Evolutionary conservation across 2,797 vertebrate species (phyloP).

Genomic region (Phalanger gymnotis): DNA sequence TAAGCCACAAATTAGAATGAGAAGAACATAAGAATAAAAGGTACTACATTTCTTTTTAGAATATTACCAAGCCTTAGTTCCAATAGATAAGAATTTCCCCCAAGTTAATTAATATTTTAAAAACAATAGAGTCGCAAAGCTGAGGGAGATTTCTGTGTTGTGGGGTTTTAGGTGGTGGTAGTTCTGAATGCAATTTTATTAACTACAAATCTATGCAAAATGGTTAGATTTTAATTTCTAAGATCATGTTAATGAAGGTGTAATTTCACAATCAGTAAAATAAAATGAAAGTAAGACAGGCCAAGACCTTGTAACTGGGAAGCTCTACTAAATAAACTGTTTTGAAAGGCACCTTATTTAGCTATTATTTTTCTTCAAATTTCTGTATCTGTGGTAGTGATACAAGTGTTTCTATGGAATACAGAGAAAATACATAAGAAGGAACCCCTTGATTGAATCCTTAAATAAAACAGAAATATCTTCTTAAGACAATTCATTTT

Average conservation of each 20-base stretch:
- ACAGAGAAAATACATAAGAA: background rate
- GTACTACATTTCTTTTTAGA: background rate
- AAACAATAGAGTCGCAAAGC: background rate
- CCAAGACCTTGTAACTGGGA: constrained; percentile 48
- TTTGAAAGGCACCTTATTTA: constrained; percentile 48
- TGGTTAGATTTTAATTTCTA: background rate
- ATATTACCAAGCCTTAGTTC: background rate
- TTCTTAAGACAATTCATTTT: background rate
- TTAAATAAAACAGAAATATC: background rate
- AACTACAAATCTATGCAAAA: background rate
- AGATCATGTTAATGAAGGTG: background rate
- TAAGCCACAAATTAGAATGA: background rate
- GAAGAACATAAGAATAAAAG: background rate
- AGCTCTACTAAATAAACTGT: constrained; percentile 47
- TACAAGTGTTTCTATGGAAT: background rate
- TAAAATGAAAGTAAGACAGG: background rate
- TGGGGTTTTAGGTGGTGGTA: background rate
- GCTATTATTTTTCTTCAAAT: constrained; percentile 15
- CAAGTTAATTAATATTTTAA: background rate
- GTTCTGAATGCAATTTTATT: background rate
- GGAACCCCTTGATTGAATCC: background rate
- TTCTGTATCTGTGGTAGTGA: background rate
- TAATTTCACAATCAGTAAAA: background rate
- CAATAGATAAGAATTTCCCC: background rate
- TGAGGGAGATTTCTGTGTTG: background rate